phyloP scores from a whole-genome alignment of 2,888 invertebrate genomes.

The Achlya flavicornis region DNA sequence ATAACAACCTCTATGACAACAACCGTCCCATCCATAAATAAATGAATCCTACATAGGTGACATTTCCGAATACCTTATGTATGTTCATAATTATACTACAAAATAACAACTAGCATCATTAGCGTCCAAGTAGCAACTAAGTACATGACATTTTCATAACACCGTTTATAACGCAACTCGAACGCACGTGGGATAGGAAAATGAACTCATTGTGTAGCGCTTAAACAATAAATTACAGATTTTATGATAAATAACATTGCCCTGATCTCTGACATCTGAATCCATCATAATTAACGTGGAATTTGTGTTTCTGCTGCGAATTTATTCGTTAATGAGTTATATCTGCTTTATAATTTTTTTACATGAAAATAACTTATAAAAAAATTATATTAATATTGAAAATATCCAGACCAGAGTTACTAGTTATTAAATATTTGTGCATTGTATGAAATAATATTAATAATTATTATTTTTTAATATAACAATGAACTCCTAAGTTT shows the following conservation, averaged over 20 bases:
- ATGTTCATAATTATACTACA: neutral
- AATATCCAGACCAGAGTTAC: no score
- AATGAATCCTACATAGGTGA: neutral
- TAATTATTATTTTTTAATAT: no score
- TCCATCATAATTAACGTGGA: conserved; percentile 36
- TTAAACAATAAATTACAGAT: conserved; percentile 68
- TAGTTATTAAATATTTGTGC: no score
- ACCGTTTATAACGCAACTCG: conserved; percentile 42
- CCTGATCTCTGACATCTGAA: conserved; percentile 33
- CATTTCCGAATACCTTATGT: neutral
- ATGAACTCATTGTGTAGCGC: conserved; percentile 55
- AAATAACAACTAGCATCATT: neutral
- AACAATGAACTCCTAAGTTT: no score
- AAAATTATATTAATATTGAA: no score
- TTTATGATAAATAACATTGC: conserved; percentile 45
- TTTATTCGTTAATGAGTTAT: conserved; percentile 20
- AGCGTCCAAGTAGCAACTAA: neutral
- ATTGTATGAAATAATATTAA: no score
- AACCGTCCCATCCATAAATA: neutral
- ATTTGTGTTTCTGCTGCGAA: conserved; percentile 19
- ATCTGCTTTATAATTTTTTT: neutral
- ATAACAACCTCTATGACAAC: no score
- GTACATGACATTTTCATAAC: conserved; percentile 11
- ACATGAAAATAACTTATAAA: neutral
- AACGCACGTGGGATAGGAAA: conserved; percentile 64